phyloP scores from a whole-genome alignment of 2,113 vertebrate genomes.

The Micronisus gabar region DNA sequence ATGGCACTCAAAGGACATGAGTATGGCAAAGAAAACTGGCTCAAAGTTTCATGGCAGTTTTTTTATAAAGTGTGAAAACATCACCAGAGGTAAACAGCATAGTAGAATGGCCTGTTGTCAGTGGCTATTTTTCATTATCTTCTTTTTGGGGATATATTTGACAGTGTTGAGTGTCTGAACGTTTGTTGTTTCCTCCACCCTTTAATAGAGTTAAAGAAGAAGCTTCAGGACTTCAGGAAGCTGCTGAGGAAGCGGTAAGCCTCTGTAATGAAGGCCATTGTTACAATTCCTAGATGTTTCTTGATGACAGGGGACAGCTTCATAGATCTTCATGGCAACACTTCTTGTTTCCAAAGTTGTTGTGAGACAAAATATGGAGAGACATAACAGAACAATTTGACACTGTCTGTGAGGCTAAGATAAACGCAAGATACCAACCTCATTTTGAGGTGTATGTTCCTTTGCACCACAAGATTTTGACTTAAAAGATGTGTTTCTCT shows the following conservation, averaged over 20 bases:
- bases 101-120: background rate
- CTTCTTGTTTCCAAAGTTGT: background rate
- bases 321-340: background rate
- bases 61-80: background rate
- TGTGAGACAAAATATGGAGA: background rate
- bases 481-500: background rate
- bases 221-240: conserved; percentile 77
- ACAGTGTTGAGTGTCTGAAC: background rate
- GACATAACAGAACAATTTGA: background rate
- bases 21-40: background rate
- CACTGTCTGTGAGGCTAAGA: background rate
- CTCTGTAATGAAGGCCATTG: background rate
- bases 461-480: background rate
- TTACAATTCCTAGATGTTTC: background rate
- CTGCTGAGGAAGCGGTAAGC: conserved; percentile 82
- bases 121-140: background rate
- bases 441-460: background rate
- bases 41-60: background rate
- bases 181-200: background rate
- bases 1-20: background rate
- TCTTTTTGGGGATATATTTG: background rate
- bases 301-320: background rate
- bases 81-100: background rate
- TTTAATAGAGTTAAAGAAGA: conserved; percentile 64
- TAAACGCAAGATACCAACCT: background rate